Percentiles rank a stretch among this genome's conserved stretches.
phyloP scores from a whole-genome alignment of 2,113 vertebrate genomes.

The Myocastor coypus region DNA sequence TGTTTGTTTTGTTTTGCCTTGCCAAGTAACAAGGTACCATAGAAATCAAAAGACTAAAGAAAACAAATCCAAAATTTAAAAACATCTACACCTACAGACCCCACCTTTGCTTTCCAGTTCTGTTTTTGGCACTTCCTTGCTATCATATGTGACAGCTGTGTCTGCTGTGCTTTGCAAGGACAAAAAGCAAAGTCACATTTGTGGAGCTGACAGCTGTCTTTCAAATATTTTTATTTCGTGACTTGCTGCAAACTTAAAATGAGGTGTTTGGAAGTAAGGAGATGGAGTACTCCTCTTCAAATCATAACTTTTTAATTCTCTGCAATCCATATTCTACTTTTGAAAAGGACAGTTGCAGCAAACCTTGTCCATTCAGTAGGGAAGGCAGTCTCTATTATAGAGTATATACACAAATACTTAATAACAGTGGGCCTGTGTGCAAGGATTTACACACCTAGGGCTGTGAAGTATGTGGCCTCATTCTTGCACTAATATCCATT shows the following conservation, averaged over 20 bases:
- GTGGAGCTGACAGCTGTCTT: neutral
- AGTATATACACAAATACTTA: neutral
- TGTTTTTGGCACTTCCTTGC: neutral
- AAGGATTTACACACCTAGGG: neutral
- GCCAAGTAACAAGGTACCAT: neutral
- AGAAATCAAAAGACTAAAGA: neutral
- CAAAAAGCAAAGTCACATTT: neutral
- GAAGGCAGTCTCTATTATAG: neutral
- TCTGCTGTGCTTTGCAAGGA: neutral
- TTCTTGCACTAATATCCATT: neutral
- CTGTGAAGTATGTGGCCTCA: neutral
- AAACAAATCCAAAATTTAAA: neutral
- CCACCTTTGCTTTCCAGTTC: neutral
- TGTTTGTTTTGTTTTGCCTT: constrained; percentile 33
- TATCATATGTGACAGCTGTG: neutral
- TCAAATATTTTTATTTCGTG: neutral
- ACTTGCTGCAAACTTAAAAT: constrained; percentile 39
- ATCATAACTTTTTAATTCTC: neutral
- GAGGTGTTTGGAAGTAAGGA: neutral
- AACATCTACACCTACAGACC: neutral
- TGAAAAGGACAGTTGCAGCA: neutral
- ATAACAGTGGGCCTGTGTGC: neutral
- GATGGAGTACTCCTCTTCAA: neutral
- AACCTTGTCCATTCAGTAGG: neutral
- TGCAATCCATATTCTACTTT: neutral